Evolutionary conservation across 2,113 vertebrate genomes (phyloP).

Genomic region (Blennius ocellaris): DNA sequence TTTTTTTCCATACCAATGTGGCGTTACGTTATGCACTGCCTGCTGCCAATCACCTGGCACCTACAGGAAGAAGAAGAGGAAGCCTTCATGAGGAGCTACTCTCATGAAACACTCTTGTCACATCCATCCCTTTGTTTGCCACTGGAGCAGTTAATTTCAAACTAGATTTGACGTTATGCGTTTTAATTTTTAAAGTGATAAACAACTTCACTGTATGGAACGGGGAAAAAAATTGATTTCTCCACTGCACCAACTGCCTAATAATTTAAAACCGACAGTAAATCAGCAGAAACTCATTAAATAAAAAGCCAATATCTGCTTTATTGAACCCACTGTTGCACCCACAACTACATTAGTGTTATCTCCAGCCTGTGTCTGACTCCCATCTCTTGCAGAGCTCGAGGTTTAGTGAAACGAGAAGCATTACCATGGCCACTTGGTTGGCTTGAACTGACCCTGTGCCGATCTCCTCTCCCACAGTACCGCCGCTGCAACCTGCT

Average conservation of each 20-base stretch:
- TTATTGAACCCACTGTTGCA: slow-evolving; percentile 5
- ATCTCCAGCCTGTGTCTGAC: slow-evolving; percentile 17
- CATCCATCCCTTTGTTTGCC: slow-evolving; percentile 8
- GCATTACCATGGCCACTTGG: slow-evolving; percentile 49
- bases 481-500: slow-evolving; percentile 51
- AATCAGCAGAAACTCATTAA: slow-evolving; percentile 60
- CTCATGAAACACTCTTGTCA: slow-evolving; percentile 5
- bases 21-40: neutral
- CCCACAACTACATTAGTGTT: slow-evolving; percentile 26
- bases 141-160: slow-evolving; percentile 20
- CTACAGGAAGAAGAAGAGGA: slow-evolving; percentile 11
- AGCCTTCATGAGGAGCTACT: neutral
- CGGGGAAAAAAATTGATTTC: slow-evolving; percentile 17
- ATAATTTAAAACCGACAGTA: slow-evolving; percentile 51
- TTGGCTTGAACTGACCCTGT: slow-evolving; percentile 57
- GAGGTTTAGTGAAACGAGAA: slow-evolving; percentile 54
- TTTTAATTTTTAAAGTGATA: slow-evolving; percentile 41
- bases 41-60: slow-evolving; percentile 42
- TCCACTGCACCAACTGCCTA: slow-evolving; percentile 8
- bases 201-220: slow-evolving; percentile 20
- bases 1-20: neutral
- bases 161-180: slow-evolving; percentile 4
- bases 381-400: slow-evolving; percentile 26
- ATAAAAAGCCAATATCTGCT: slow-evolving; percentile 49
- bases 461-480: slow-evolving; percentile 39